These are phyloP conservation scores for Trochalopteron elliotii DNA, from an alignment of 2,113 vertebrate species.

Conservation along the genomic window DNA sequence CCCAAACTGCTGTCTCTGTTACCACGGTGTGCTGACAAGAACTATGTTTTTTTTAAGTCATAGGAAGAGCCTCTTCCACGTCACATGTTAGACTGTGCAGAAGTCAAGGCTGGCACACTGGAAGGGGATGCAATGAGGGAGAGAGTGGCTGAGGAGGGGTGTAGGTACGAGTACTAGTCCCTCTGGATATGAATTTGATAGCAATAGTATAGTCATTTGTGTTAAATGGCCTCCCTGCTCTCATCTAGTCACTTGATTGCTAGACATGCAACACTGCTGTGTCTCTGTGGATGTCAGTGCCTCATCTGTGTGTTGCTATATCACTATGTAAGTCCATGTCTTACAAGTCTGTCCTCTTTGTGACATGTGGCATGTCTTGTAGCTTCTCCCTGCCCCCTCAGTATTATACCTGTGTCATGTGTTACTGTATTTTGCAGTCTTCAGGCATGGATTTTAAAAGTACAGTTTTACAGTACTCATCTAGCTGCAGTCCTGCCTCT, in stretches of 20 bases:
- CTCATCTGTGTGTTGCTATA: neutral
- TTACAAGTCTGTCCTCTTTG: neutral
- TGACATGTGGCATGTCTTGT: neutral
- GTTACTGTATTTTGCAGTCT: neutral
- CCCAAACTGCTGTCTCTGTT: neutral
- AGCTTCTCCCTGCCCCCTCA: neutral
- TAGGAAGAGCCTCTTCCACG: neutral
- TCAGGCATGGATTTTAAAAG: neutral
- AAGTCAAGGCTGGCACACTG: neutral
- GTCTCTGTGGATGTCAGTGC: neutral
- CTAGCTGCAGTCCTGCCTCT: neutral
- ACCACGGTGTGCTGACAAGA: neutral
- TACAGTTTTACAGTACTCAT: neutral
- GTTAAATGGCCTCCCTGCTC: neutral
- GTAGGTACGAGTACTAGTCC: neutral
- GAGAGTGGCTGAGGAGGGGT: neutral
- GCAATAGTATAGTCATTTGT: neutral
- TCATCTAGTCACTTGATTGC: neutral
- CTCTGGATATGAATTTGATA: neutral
- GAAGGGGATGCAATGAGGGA: neutral
- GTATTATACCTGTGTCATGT: neutral
- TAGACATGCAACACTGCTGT: neutral
- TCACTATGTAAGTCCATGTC: neutral
- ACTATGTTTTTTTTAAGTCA: neutral
- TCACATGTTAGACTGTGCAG: neutral